Percentiles rank a stretch among this genome's conserved stretches.
phyloP scores from a whole-genome alignment of 2,113 vertebrate species.

The Datnioides undecimradiatus region DNA sequence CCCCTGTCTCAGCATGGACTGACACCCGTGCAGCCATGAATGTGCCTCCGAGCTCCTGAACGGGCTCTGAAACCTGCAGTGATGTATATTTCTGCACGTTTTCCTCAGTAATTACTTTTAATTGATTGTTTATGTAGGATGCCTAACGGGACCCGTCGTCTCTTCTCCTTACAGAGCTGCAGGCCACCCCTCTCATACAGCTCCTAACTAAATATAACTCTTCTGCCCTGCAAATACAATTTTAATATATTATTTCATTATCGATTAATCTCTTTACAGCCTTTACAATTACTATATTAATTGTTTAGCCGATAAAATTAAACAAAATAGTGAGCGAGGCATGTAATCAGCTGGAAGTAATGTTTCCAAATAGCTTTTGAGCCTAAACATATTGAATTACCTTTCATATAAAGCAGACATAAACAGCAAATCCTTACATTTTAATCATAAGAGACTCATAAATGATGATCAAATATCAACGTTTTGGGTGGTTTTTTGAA shows the following conservation, averaged over 20 bases:
- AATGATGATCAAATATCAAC: too few relatives aligned
- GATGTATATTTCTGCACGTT: background rate
- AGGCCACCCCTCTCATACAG: background rate
- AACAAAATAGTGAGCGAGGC: too few relatives aligned
- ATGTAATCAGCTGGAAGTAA: background rate
- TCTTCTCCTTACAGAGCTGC: background rate
- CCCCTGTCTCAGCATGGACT: background rate
- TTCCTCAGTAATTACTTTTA: background rate
- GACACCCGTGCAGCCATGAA: conserved; percentile 27
- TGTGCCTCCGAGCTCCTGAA: conserved; percentile 10
- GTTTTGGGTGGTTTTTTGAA: too few relatives aligned
- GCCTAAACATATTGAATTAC: background rate
- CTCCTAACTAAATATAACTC: background rate
- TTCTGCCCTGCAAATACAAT: background rate
- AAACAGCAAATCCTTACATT: background rate
- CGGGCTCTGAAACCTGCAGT: conserved; percentile 17
- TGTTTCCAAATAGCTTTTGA: background rate
- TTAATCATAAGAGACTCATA: too few relatives aligned
- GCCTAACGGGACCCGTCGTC: background rate
- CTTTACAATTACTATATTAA: background rate
- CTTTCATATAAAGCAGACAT: background rate
- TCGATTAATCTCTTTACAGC: background rate
- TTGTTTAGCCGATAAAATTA: background rate
- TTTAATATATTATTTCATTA: background rate
- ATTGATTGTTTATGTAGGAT: background rate